phyloP scores from a whole-genome alignment of 1,140 invertebrate genomes.

The Drosophila mayri region DNA sequence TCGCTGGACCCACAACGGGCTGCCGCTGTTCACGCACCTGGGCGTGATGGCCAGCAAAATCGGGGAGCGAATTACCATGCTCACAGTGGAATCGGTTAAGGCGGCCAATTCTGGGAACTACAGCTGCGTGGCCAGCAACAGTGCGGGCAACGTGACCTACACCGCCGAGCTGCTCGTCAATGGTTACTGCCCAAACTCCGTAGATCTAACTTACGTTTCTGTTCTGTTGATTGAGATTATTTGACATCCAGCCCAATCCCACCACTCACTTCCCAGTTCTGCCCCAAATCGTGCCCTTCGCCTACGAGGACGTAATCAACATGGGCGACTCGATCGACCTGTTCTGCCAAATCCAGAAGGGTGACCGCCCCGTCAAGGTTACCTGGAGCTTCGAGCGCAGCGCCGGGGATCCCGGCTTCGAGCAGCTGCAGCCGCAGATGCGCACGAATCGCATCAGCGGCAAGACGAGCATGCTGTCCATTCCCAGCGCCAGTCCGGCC shows the following conservation, averaged over 20 bases:
- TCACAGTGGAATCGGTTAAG: conserved; percentile 88
- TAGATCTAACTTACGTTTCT: conserved; percentile 15
- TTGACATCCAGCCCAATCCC: conserved; percentile 28
- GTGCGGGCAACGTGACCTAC: conserved; percentile 89
- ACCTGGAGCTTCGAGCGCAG: conserved; percentile 87
- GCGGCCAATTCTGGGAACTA: conserved; percentile 89
- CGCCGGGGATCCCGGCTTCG: conserved; percentile 69
- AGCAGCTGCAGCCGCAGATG: conserved; percentile 78
- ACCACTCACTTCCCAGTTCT: conserved; percentile 85
- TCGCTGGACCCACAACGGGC: conserved; percentile 87
- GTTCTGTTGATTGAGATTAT: conserved; percentile 21
- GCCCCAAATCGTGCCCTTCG: conserved; percentile 90
- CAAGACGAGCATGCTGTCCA: conserved; percentile 88
- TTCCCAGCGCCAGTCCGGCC: conserved; percentile 85
- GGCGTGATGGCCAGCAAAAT: conserved; percentile 86
- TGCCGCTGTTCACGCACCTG: conserved; percentile 80
- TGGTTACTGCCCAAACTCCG: conserved; percentile 23
- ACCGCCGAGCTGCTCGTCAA: conserved; percentile 86
- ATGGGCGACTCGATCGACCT: conserved; percentile 87
- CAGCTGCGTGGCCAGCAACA: conserved; percentile 91
- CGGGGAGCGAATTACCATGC: conserved; percentile 88
- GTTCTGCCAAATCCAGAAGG: conserved; percentile 91
- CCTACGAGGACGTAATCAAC: conserved; percentile 89
- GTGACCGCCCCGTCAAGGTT: conserved; percentile 92
- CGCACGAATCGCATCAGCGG: conserved; percentile 87